Evolutionary conservation across 2,797 vertebrate genomes (phyloP), one percentile per base, ranked within the genome.

Genomic region (Epinephelus awoara): DNA sequence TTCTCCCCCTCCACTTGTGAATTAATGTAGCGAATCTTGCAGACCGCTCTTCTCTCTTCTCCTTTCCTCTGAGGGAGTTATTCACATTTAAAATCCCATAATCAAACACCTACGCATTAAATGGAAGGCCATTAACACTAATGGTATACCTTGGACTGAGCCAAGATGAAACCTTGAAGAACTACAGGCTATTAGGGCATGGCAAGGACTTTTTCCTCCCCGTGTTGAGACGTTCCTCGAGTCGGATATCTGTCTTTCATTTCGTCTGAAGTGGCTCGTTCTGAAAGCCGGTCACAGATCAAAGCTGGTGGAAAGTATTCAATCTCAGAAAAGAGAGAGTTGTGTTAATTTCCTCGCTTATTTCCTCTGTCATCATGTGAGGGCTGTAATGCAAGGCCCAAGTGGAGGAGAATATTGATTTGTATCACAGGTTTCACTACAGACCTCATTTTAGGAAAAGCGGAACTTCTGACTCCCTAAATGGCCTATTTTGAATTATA

Each of bases 81-180:
- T 64, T 88, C 84, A 85, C 89, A 90, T 91, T 92, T 88, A 89
- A 90, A 86, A 88, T 85, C 88, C 83, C 83, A 85, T 89, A 92
- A 93, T 93, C 91, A 92, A 91, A 93, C 91, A 90, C 90, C 90
- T 85, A 68, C 69, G 51, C 72, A 1, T 77, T 91, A 86, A 92
- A 88, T 88, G 86, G 90, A 85, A 89, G 77, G 61, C 72, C 84
- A 91, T 94, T 92, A 93, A 57, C 21, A 10, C 83, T 94, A 91
- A 93, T 90, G 88, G 90, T 77, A 67, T 84, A 80, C 74, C 73
- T 88, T 77, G 83, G 89, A 89, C 82, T 76, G 71, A 87, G 83
- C 80, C 54, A 49, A 88, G 87, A 90, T 88, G 86, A 91, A 92
- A 89, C 88, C 85, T 91, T 62, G 75, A 87, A 82, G 88, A 91